Evolutionary conservation across 1,140 invertebrate genomes (phyloP).

Genomic region (Whitmania pigra): DNA sequence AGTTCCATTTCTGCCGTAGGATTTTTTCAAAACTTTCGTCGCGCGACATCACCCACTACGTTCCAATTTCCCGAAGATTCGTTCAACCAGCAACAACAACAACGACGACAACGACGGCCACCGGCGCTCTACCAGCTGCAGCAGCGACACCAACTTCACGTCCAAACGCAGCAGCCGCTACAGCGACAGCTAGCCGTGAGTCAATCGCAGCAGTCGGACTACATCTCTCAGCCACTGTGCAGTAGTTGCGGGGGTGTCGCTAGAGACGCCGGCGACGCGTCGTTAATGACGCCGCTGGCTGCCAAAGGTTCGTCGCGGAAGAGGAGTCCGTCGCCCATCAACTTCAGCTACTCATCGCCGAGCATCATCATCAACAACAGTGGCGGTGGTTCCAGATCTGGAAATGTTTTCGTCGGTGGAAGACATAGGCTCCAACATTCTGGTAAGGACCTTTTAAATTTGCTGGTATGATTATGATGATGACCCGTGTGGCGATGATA

Average conservation of each 20-base stretch:
- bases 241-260: conserved; percentile 20
- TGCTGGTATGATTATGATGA: too few species aligned
- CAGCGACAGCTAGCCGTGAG: conserved; percentile 1
- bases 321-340: conserved; percentile 38
- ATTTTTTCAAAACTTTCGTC: conserved; percentile 1
- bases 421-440: too few species aligned
- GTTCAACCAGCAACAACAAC: conserved; percentile 1
- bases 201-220: conserved; percentile 19
- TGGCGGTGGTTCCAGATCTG: not conserved
- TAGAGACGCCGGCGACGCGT: too few species aligned
- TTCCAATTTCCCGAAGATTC: conserved; percentile 7
- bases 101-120: not conserved
- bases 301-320: conserved; percentile 31
- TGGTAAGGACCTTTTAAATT: too few species aligned
- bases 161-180: not conserved
- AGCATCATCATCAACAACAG: conserved; percentile 35
- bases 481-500: too few species aligned
- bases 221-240: conserved; percentile 28
- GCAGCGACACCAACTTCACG: conserved; percentile 1
- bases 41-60: conserved; percentile 9
- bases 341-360: conserved; percentile 40
- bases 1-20: not conserved
- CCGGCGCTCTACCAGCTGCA: not conserved
- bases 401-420: too few species aligned
- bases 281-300: too few species aligned